phyloP scores from a whole-genome alignment of 2,888 invertebrate genomes.

The Synanthedon tipuliformis region DNA sequence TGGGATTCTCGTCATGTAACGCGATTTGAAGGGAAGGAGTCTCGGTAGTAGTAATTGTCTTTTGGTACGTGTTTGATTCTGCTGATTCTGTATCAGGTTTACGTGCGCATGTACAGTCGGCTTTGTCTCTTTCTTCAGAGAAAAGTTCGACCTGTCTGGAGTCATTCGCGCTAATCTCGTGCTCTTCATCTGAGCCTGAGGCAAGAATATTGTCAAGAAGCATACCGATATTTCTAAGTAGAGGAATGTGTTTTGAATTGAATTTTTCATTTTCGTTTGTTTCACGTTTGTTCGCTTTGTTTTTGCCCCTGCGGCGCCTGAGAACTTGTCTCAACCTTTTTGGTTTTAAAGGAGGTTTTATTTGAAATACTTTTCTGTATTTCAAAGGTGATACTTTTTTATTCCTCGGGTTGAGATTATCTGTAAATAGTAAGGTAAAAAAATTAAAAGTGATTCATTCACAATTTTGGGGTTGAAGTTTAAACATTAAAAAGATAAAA shows the following conservation, averaged over 20 bases:
- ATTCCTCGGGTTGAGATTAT: conserved; percentile 8
- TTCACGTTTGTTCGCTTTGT: conserved; percentile 37
- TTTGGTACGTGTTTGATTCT: conserved; percentile 29
- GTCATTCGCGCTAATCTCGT: conserved; percentile 18
- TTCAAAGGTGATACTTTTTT: conserved; percentile 30
- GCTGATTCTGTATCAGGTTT: conserved; percentile 13
- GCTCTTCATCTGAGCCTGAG: conserved; percentile 32
- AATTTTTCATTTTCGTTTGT: conserved; percentile 33
- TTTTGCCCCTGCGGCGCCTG: conserved; percentile 28
- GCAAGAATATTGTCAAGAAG: conserved; percentile 53
- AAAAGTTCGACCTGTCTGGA: conserved; percentile 22
- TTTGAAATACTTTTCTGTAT: conserved; percentile 36
- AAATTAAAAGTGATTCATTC: too few relatives aligned
- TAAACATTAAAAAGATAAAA: too few relatives aligned
- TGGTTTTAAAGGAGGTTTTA: conserved; percentile 39
- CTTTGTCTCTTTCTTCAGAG: conserved; percentile 15
- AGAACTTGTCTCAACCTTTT: conserved; percentile 31
- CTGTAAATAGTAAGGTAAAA: conserved; percentile 14
- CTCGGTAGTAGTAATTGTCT: conserved; percentile 48
- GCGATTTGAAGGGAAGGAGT: conserved; percentile 33
- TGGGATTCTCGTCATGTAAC: conserved; percentile 23
- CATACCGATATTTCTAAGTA: conserved; percentile 51
- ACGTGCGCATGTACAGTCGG: conserved; percentile 23
- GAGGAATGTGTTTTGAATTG: conserved; percentile 44
- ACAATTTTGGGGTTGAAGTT: too few relatives aligned